A percentile compares a stretch with the other conserved stretches of the same genome.
Conservation (phyloP, 2,113 vertebrate genomes). For the Thoracochromis brauschi region DNA sequence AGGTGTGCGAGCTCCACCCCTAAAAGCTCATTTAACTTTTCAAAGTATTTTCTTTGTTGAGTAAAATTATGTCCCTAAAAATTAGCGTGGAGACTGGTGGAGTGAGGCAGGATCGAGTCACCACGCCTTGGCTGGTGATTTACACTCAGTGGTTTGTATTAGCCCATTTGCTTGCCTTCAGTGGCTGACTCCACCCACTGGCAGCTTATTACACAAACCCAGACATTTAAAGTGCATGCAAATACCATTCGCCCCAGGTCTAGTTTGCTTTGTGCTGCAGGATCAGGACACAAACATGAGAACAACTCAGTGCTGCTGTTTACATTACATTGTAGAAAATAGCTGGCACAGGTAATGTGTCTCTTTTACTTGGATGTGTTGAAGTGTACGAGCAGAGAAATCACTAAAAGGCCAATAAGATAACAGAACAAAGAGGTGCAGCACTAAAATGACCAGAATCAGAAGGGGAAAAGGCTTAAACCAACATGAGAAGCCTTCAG, state of each 20-base stretch:
- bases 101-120: not conserved
- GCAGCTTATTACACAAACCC: not conserved
- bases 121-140: not conserved
- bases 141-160: not conserved
- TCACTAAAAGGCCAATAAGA: not conserved
- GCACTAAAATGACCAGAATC: not conserved
- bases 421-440: not conserved
- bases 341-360: not conserved
- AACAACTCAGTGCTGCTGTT: not conserved
- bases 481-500: not conserved
- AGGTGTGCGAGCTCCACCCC: not conserved
- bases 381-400: not conserved
- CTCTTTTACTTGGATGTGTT: not conserved
- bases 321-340: not conserved
- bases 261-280: not conserved
- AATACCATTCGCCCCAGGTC: conserved; percentile 22
- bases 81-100: not conserved
- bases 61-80: not conserved
- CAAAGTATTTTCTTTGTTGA: not conserved
- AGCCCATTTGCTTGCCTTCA: not conserved
- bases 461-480: not conserved
- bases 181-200: not conserved
- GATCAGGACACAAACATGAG: conserved; percentile 24
- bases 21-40: not conserved
- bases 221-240: conserved; percentile 44